Base-by-base conservation (phyloP, 2,797 vertebrate species). In the Poeciliopsis presidionis region DNA sequence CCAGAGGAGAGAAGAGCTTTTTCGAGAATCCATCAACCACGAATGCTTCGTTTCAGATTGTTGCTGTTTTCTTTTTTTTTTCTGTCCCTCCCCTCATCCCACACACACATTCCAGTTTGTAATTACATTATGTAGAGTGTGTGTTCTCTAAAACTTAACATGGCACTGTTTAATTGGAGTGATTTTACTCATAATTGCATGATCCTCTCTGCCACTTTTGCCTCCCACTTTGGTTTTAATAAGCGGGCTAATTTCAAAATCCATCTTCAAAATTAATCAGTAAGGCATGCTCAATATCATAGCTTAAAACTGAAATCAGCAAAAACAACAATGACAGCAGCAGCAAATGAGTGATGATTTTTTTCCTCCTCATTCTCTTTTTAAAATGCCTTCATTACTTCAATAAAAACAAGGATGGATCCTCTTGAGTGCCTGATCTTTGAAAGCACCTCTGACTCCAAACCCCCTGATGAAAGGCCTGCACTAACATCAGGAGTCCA, bases 101-200 rank as follows among this genome's bases (percentile, higher is more conserved):
- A 53, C 51, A 53, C 51, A 53, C 65, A 69, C 86, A 77, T 89
- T 85, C 90, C 82, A 82, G 87, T 93, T 94, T 92, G 91, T 95
- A 95, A 95, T 96, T 94, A 93, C 91, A 94, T 95, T 95, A 94
- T 80, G 88, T 94, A 84, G 91, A 95, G 94, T 95, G 92, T 88
- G 88, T 81, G 92, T 94, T 95, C 95, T 96, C 94, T 91, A 94
- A 95, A 95, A 95, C 94, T 95, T 94, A 96, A 95, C 95, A 94
- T 75, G 91, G 84, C 87, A 77, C 90, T 95, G 95, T 95, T 96
- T 96, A 95, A 96, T 95, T 96, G 93, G 94, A 96, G 94, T 95
- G 94, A 96, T 96, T 96, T 95, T 94, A 92, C 88, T 92, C 93
- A 87, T 95, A 96, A 96, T 96, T 96, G 90, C 93, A 89, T 94